Evolutionary conservation across 2,113 vertebrate species (phyloP), one percentile per base, ranked within the genome.

Genomic region (Neotoma lepida): DNA sequence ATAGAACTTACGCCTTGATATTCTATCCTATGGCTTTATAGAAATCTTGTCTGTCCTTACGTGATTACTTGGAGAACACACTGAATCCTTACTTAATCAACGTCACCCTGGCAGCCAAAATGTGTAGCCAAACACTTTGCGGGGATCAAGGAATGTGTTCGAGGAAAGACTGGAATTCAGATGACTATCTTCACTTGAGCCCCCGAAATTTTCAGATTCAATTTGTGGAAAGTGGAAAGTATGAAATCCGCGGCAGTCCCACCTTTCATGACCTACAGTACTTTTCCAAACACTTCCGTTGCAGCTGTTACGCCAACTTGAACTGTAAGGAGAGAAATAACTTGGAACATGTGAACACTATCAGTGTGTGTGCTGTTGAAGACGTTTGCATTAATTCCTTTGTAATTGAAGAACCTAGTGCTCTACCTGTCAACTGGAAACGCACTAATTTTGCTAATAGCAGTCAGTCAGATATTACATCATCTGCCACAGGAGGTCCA

Each of bases 71-170:
- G 51, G 91, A 92, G 44, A 97, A 64, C 35, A 98, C 88, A n/a
- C 93, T 99, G 80, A 98, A 97, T 86, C 99, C 98, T 0, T 99
- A 99, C 90, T 82, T 99, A 39, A 98, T 99, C 96, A 99, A 99
- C 0, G 98, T 99, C 95, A 99, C 99, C 0, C 98, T 99, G 39
- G 99, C 99, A 12, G 97, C 99, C 89, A 98, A 97, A 97, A 98
- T 99, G 88, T 99, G 99, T 96, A 99, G 98, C 92, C 90, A 98
- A 68, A 95, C 96, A n/a, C 94, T 99, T 84, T 99, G 99, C 89
- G 97, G 98, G 73, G 97, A 98, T 9, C 97, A 97, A 26, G 99
- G 99, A 18, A 97, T 98, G 39, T 99, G 99, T 26, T 93, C 95
- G 80, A 97, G 99, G 78, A 99, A 98, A 97, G 41, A 97, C 66